These are phyloP conservation scores for Drosophila koepferae DNA, from an alignment of 2,888 invertebrate genomes.

Conservation along the genomic window DNA sequence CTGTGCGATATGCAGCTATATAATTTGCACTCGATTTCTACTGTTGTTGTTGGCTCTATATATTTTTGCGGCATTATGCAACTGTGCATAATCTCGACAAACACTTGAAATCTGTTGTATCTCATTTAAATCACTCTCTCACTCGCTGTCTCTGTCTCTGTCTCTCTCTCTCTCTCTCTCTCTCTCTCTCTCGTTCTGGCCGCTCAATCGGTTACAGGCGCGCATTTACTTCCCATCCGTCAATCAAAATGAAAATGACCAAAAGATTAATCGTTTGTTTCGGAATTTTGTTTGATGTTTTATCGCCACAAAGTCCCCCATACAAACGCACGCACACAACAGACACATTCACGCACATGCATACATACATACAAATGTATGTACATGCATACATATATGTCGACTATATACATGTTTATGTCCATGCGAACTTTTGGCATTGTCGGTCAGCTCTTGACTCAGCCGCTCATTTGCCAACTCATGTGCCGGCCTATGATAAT, in stretches of 20 bases:
- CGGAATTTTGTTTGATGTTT: conserved; percentile 83
- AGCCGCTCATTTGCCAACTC: conserved; percentile 53
- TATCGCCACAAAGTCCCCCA: conserved; percentile 73
- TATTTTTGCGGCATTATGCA: conserved; percentile 32
- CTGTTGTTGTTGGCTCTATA: background rate
- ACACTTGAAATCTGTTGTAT: conserved; percentile 51
- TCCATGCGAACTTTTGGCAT: conserved; percentile 61
- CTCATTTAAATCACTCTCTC: conserved; percentile 32
- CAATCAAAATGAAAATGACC: conserved; percentile 84
- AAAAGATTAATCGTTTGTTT: conserved; percentile 84
- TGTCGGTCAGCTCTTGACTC: conserved; percentile 55
- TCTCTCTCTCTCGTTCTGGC: conserved; percentile 2
- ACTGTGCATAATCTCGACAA: conserved; percentile 40
- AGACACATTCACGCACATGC: conserved; percentile 18
- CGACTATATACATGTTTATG: conserved; percentile 38
- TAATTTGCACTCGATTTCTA: conserved; percentile 29
- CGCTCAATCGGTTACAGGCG: conserved; percentile 50
- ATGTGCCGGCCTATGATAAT: conserved; percentile 45
- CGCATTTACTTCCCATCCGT: conserved; percentile 82
- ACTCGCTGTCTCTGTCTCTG: too few species aligned
- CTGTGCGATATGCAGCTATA: conserved; percentile 34
- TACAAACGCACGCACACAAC: conserved; percentile 30
- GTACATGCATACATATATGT: conserved; percentile 3
- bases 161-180: background rate
- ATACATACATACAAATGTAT: background rate